Base-by-base conservation (phyloP, 2,113 vertebrate species). In the Lates calcarifer region DNA sequence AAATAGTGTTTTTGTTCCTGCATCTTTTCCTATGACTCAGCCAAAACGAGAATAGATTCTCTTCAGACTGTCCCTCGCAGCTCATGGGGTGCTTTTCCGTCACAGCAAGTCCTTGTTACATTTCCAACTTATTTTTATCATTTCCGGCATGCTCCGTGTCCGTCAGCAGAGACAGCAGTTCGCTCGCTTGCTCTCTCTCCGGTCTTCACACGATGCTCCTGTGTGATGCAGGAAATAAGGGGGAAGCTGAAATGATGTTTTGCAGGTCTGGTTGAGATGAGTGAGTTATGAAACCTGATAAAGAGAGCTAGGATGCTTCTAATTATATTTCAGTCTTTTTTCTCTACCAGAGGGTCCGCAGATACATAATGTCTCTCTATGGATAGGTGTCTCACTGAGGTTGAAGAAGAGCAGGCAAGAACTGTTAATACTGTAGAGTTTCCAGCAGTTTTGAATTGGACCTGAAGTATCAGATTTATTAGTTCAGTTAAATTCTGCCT, bases 191-290 rank as follows among this genome's bases (percentile, higher is more conserved):
- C 43, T 33, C 17, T 35, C 64, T 76, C 49, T 5, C n/a, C 62
- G 47, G 31, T 77, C 6, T 33, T 63, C 24, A 37, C 62, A 18
- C 28, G 58, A 65, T 24, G 43, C 37, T 81, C 33, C 47, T 66
- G 45, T 64, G 57, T 75, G 39, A 67, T 39, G 18, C 77, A 82
- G 81, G 69, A 82, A 87, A 79, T 76, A 84, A 84, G 73, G 35
- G 13, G 10, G 6, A 41, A 26, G 60, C 58, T 67, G 58, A 35
- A 35, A 35, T 35, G 2, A 61, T 41, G 37, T 70, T 84, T 49
- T 84, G 74, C 47, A 77, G 31, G 14, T n/a, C 62, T 77, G 56
- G 9, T 63, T 26, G n/a, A 13, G 41, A 55, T 76, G 76, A 89
- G 66, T 68, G 77, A 81, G 57, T 83, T 70, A 66, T 74, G 61